Percentiles rank a stretch among this genome's conserved stretches.
Conservation (phyloP, 2,888 invertebrate species). For the Thereva nobilitata region DNA sequence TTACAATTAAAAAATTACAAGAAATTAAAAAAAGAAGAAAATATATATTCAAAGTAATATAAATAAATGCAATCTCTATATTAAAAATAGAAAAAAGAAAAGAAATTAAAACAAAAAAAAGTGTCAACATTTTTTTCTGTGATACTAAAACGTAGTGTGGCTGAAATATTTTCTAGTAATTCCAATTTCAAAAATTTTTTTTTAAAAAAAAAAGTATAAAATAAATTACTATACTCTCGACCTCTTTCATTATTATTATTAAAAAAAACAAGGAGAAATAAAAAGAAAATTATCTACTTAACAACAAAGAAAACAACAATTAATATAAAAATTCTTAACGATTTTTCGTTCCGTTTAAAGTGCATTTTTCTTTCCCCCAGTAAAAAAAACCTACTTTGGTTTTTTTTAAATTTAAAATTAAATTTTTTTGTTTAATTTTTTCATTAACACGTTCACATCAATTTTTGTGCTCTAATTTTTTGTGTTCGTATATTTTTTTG, state of each 20-base stretch:
- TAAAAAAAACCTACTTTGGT: neutral
- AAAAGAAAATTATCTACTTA: neutral
- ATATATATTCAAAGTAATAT: constrained; percentile 17
- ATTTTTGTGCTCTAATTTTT: too few relatives aligned
- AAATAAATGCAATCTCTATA: constrained; percentile 13
- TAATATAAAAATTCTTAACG: too few relatives aligned
- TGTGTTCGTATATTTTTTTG: too few relatives aligned
- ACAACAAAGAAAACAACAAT: neutral
- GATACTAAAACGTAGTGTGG: constrained; percentile 39
- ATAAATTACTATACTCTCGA: neutral
- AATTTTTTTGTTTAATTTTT: neutral
- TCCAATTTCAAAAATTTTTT: constrained; percentile 9
- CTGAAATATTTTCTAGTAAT: constrained; percentile 32
- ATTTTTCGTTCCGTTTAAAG: neutral
- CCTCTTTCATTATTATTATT: too few relatives aligned
- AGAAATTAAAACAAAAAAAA: constrained; percentile 17
- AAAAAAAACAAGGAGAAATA: neutral
- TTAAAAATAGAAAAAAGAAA: constrained; percentile 15
- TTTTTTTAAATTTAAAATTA: neutral
- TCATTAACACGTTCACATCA: too few relatives aligned
- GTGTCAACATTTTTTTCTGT: constrained; percentile 40
- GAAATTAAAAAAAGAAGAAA: constrained; percentile 13
- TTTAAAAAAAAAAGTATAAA: constrained; percentile 9
- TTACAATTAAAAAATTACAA: neutral
- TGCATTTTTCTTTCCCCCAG: constrained; percentile 12